Conservation (phyloP, 2,797 vertebrate species). For the Halcyon smyrnensis region DNA sequence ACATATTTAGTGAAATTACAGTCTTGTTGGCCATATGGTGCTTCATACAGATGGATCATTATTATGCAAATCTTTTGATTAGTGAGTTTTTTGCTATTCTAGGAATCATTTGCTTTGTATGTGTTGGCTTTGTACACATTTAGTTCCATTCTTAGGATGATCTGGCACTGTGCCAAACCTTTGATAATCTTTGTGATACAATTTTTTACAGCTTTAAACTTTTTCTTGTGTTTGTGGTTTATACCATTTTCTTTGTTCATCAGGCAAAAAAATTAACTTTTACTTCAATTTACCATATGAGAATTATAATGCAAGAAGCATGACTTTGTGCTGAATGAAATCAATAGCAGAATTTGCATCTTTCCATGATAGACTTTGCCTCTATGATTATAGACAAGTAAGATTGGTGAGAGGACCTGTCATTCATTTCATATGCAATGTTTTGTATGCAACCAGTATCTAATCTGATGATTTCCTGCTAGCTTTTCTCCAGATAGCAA, state of each 20-base stretch:
- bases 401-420: background rate
- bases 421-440: background rate
- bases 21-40: constrained; percentile 59
- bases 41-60: constrained; percentile 59
- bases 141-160: constrained; percentile 29
- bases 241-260: constrained; percentile 50
- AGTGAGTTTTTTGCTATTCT: constrained; percentile 68
- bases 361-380: background rate
- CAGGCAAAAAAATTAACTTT: constrained; percentile 51
- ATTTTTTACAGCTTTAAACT: constrained; percentile 13
- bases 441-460: background rate
- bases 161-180: constrained; percentile 45
- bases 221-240: constrained; percentile 14
- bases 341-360: background rate
- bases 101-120: constrained; percentile 59
- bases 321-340: background rate
- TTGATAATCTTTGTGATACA: constrained; percentile 21
- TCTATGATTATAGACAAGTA: background rate
- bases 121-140: constrained; percentile 25
- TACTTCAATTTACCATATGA: constrained; percentile 25
- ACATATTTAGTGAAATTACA: constrained; percentile 59
- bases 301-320: constrained; percentile 1
- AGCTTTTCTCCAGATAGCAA: background rate
- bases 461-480: background rate
- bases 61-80: constrained; percentile 65